Conservation (phyloP, 2,888 invertebrate species). For the Hemaris fuciformis region DNA sequence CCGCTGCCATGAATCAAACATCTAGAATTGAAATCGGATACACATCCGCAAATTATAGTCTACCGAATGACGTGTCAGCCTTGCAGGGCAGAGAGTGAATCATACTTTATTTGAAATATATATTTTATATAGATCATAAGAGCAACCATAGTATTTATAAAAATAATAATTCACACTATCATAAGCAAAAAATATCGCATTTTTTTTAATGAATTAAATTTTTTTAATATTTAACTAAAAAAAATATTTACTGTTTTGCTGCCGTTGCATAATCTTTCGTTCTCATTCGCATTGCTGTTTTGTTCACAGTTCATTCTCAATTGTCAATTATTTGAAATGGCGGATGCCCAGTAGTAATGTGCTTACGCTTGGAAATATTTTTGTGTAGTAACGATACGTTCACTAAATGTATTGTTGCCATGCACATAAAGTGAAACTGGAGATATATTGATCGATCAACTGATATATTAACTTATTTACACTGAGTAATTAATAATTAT, state of each 20-base stretch:
- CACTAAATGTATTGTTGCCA: neutral
- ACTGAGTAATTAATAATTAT: neutral
- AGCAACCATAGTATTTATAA: neutral
- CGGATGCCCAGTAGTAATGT: neutral
- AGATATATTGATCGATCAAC: neutral
- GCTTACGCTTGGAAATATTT: neutral
- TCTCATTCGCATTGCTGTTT: neutral
- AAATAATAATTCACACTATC: no score
- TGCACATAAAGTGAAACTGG: neutral
- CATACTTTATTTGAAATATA: neutral
- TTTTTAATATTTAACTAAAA: no score
- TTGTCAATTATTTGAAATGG: neutral
- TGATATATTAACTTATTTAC: neutral
- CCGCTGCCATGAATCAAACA: slow-evolving; percentile 8
- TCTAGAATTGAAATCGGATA: slow-evolving; percentile 1
- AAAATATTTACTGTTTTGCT: no score
- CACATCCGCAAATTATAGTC: neutral
- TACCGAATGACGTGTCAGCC: neutral
- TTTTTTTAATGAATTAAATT: no score
- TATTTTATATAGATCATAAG: neutral
- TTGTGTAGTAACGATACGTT: neutral
- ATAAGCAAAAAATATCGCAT: no score
- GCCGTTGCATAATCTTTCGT: neutral
- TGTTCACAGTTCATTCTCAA: neutral
- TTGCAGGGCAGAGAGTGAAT: neutral